These are phyloP conservation scores for Aphelocoma californica DNA, from an alignment of 2,797 vertebrate genomes.

Conservation along the genomic window DNA sequence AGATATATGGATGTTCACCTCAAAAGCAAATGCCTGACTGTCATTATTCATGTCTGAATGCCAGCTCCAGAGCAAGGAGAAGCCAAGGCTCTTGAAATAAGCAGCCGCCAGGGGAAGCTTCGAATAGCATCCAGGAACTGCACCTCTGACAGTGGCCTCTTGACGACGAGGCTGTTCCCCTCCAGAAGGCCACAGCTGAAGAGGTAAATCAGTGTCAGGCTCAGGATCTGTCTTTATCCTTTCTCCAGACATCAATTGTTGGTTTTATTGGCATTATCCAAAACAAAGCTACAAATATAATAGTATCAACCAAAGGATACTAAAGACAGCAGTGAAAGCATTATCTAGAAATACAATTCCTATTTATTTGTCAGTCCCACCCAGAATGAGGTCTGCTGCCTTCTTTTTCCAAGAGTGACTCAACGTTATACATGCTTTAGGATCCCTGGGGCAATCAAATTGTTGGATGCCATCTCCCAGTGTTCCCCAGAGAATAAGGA, in stretches of 20 bases:
- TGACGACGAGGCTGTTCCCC: background rate
- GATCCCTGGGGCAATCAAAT: background rate
- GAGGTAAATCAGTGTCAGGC: background rate
- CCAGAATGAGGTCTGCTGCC: background rate
- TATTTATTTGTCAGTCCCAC: background rate
- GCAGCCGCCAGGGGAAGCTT: background rate
- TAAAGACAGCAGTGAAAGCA: background rate
- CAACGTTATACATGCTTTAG: background rate
- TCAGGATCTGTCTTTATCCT: background rate
- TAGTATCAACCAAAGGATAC: background rate
- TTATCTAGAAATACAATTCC: background rate
- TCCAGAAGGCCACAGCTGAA: background rate
- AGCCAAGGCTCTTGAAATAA: slow-evolving; percentile 21
- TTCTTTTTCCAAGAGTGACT: background rate
- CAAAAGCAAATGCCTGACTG: slow-evolving; percentile 39
- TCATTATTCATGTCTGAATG: slow-evolving; percentile 36
- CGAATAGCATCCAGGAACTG: background rate
- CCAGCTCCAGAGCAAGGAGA: slow-evolving; percentile 8
- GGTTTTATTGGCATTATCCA: background rate
- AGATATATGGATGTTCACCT: slow-evolving; percentile 48
- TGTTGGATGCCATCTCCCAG: background rate
- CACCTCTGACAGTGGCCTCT: background rate
- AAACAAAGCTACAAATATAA: background rate
- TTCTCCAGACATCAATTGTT: background rate
- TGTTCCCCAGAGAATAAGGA: background rate